Evolutionary conservation across 2,113 vertebrate species (phyloP).

Genomic region (Galeopterus variegatus): DNA sequence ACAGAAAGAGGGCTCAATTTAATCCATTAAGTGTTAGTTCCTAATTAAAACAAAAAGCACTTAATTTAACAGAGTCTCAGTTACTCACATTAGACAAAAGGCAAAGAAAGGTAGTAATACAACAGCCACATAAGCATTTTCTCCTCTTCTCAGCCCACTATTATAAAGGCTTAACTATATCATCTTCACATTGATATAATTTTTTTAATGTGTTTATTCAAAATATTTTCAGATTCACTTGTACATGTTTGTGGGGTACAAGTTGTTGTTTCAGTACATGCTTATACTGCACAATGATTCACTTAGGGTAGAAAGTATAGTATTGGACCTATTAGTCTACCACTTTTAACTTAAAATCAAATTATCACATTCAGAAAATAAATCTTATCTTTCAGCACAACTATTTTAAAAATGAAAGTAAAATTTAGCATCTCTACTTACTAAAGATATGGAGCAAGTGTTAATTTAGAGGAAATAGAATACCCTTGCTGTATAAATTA

Average conservation of each 20-base stretch:
- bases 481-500: neutral
- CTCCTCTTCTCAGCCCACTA: neutral
- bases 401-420: constrained; percentile 20
- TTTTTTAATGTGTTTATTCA: too few relatives aligned
- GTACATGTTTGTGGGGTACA: too few relatives aligned
- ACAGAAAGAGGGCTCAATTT: neutral
- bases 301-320: too few relatives aligned
- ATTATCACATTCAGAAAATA: neutral
- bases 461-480: neutral
- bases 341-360: neutral
- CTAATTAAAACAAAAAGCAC: neutral
- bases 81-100: neutral
- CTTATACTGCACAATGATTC: too few relatives aligned
- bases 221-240: too few relatives aligned
- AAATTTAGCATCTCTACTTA: neutral
- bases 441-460: neutral
- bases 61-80: neutral
- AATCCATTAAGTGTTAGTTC: neutral
- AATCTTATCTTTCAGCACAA: neutral
- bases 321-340: too few relatives aligned
- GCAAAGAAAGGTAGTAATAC: neutral
- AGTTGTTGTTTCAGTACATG: too few relatives aligned
- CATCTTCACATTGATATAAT: neutral
- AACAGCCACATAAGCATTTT: neutral
- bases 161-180: neutral